A percentile compares a stretch with the other conserved stretches of the same genome.
Conservation (phyloP, 1,140 invertebrate genomes). For the Saxidomus purpurata region DNA sequence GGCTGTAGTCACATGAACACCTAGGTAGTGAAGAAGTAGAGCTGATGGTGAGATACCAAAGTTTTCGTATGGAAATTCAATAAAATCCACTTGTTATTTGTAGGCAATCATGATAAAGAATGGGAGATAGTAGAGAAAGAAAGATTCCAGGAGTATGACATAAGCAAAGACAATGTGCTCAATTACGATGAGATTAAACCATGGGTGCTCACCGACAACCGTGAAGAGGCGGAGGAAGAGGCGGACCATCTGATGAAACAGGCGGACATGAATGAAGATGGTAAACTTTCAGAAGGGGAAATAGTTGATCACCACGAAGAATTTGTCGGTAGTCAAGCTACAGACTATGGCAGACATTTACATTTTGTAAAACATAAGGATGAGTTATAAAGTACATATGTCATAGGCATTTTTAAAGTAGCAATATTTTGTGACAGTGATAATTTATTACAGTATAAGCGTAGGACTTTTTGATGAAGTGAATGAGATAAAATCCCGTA, state of each 20-base stretch:
- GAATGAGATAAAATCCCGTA: neutral
- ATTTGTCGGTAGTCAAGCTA: slow-evolving; percentile 98
- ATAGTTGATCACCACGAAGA: slow-evolving; percentile 95
- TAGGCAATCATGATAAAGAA: slow-evolving; percentile 91
- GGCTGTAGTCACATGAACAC: no score
- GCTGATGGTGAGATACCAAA: no score
- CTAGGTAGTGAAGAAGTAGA: no score
- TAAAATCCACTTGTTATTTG: no score
- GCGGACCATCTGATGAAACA: slow-evolving; percentile 95
- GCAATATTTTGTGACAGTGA: slow-evolving; percentile 4
- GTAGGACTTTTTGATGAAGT: no score
- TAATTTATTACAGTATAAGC: neutral
- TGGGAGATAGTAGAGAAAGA: slow-evolving; percentile 95
- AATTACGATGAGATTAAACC: slow-evolving; percentile 93
- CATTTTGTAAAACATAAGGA: slow-evolving; percentile 84
- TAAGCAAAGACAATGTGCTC: slow-evolving; percentile 94
- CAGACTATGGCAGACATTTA: slow-evolving; percentile 97
- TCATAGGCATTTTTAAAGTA: neutral
- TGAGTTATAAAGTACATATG: slow-evolving; percentile 65
- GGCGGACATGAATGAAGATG: slow-evolving; percentile 96
- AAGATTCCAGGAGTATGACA: slow-evolving; percentile 97
- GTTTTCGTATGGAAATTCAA: no score
- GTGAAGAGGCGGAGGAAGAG: slow-evolving; percentile 96
- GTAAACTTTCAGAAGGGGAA: slow-evolving; percentile 94
- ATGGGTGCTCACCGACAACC: slow-evolving; percentile 97